Conservation (phyloP, 2,888 invertebrate species). For the Theodoxus fluviatilis region DNA sequence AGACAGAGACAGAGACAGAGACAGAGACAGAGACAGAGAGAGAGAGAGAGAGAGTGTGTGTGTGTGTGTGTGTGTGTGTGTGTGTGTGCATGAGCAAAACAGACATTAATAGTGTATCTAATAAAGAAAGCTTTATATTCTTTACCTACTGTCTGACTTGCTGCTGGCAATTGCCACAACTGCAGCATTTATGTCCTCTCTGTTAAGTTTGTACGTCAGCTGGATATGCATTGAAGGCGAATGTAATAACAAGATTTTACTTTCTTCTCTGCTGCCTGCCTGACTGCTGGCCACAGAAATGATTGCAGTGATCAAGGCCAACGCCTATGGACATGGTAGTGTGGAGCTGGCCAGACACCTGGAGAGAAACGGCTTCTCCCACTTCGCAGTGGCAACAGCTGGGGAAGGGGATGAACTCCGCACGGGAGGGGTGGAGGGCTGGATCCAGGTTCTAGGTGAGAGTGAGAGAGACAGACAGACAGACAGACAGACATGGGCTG, state of each 20-base stretch:
- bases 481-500: too few species aligned
- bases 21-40: too few species aligned
- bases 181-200: not conserved
- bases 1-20: too few species aligned
- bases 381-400: conserved; percentile 49
- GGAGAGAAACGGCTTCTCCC: conserved; percentile 36
- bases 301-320: conserved; percentile 49
- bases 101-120: too few species aligned
- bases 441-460: conserved; percentile 47
- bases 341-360: conserved; percentile 42
- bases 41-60: too few species aligned
- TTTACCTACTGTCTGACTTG: not conserved
- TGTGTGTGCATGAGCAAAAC: too few species aligned
- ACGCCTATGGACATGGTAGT: conserved; percentile 50
- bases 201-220: not conserved
- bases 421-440: conserved; percentile 39
- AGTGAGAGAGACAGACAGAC: too few species aligned
- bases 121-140: too few species aligned
- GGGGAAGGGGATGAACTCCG: conserved; percentile 45
- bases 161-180: not conserved
- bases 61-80: too few species aligned
- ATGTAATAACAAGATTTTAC: not conserved
- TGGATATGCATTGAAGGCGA: not conserved
- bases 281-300: conserved; percentile 38
- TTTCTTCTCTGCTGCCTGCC: not conserved